Percentiles rank a stretch among this genome's conserved stretches.
phyloP scores from a whole-genome alignment of 2,113 vertebrate species.

The Hydrolagus affinis region DNA sequence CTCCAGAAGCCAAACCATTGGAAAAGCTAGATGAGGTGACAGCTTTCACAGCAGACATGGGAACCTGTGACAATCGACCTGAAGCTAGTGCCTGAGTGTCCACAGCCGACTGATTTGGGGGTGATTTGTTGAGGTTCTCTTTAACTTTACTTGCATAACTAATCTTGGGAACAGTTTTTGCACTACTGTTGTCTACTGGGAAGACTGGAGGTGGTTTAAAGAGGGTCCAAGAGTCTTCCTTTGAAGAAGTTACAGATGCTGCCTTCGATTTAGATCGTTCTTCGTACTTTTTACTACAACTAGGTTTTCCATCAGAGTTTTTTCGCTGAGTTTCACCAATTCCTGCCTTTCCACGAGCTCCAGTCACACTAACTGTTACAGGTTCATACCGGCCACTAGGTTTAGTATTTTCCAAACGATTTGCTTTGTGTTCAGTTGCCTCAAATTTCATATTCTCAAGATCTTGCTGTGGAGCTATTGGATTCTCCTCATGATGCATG shows the following conservation, averaged over 20 bases:
- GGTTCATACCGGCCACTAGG: conserved; percentile 68
- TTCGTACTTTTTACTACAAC: conserved; percentile 78
- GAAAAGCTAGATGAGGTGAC: conserved; percentile 90
- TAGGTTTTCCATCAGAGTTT: conserved; percentile 77
- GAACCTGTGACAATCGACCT: conserved; percentile 83
- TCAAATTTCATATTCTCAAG: conserved; percentile 63
- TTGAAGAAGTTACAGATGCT: conserved; percentile 61
- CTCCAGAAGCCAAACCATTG: conserved; percentile 77
- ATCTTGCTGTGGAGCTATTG: conserved; percentile 63
- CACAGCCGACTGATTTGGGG: conserved; percentile 47
- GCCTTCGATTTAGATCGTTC: conserved; percentile 84
- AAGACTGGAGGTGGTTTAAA: conserved; percentile 97
- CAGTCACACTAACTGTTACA: conserved; percentile 43
- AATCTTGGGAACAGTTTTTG: conserved; percentile 98
- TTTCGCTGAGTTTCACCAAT: conserved; percentile 69
- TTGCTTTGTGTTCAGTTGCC: conserved; percentile 61
- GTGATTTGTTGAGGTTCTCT: conserved; percentile 97
- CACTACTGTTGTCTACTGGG: conserved; percentile 98
- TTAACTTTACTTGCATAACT: conserved; percentile 99
- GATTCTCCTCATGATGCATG: conserved; percentile 60
- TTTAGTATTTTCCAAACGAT: conserved; percentile 60
- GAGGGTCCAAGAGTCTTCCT: conserved; percentile 96
- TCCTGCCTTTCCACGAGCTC: conserved; percentile 53
- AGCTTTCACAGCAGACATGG: conserved; percentile 97
- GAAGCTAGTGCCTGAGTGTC: conserved; percentile 64